Evolutionary conservation across 2,797 vertebrate genomes (phyloP).

Genomic region (Myotis vivesi): DNA sequence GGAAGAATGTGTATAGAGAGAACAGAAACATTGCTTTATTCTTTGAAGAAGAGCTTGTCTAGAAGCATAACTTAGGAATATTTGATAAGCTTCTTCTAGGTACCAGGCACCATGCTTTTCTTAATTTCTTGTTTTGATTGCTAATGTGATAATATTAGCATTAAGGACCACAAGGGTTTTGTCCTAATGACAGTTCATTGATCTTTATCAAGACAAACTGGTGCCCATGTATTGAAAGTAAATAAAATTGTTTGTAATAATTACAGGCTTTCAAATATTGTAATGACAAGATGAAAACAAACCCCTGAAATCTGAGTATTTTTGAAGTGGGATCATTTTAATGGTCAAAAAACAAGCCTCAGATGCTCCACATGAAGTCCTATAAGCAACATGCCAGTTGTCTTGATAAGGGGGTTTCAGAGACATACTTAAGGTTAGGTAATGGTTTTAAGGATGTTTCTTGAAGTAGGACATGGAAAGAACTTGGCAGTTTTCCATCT

Average conservation of each 20-base stretch:
- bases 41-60: not conserved
- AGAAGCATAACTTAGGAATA: not conserved
- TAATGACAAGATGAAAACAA: constrained; percentile 41
- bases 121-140: constrained; percentile 21
- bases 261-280: not conserved
- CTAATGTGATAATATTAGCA: not conserved
- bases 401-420: not conserved
- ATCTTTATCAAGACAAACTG: not conserved
- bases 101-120: not conserved
- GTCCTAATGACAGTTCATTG: not conserved
- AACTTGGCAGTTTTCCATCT: constrained; percentile 61
- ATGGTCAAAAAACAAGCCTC: constrained; percentile 6
- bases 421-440: not conserved
- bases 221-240: not conserved
- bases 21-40: not conserved
- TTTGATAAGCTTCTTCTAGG: not conserved
- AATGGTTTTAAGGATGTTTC: constrained; percentile 55
- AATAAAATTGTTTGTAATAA: not conserved
- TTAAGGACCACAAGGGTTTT: not conserved
- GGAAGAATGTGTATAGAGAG: not conserved
- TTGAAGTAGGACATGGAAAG: constrained; percentile 45
- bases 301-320: not conserved
- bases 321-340: constrained; percentile 32
- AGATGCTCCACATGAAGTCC: not conserved
- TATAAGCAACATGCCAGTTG: not conserved